phyloP scores from a whole-genome alignment of 2,797 vertebrate genomes.

The Paramormyrops hopkinsi region DNA sequence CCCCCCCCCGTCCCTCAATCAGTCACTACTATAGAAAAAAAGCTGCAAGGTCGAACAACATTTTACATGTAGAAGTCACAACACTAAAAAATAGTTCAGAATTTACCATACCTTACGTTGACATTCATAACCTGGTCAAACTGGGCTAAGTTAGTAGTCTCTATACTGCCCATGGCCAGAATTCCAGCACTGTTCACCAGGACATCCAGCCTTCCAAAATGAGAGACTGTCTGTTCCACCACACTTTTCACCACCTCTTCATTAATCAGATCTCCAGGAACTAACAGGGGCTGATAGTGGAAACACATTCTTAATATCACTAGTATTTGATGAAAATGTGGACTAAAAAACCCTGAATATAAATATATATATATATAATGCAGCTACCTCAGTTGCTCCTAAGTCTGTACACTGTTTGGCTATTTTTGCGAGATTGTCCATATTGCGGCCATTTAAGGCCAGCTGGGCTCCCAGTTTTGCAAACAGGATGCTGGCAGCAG shows the following conservation, averaged over 20 bases:
- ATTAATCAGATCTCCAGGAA: constrained; percentile 68
- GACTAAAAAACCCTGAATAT: neutral
- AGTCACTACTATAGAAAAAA: neutral
- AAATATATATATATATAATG: neutral
- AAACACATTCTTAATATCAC: neutral
- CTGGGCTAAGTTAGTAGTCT: constrained; percentile 62
- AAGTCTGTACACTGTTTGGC: constrained; percentile 51
- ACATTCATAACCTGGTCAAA: constrained; percentile 70
- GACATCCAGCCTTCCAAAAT: constrained; percentile 66
- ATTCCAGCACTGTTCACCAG: constrained; percentile 72
- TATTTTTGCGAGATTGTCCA: constrained; percentile 58
- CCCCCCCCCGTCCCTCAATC: neutral
- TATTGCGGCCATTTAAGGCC: constrained; percentile 66
- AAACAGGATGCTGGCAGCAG: constrained; percentile 62
- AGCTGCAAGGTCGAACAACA: neutral
- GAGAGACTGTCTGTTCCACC: constrained; percentile 57
- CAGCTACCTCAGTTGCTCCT: constrained; percentile 51
- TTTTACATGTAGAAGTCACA: neutral
- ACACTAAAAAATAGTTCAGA: neutral
- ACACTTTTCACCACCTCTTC: constrained; percentile 59
- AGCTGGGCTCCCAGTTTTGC: constrained; percentile 63
- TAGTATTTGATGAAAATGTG: neutral
- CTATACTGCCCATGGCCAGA: constrained; percentile 65
- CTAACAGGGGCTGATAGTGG: constrained; percentile 57
- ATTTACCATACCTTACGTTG: constrained; percentile 64